Evolutionary conservation across 2,797 vertebrate genomes (phyloP).

Genomic region (Xenentodon cancila): DNA sequence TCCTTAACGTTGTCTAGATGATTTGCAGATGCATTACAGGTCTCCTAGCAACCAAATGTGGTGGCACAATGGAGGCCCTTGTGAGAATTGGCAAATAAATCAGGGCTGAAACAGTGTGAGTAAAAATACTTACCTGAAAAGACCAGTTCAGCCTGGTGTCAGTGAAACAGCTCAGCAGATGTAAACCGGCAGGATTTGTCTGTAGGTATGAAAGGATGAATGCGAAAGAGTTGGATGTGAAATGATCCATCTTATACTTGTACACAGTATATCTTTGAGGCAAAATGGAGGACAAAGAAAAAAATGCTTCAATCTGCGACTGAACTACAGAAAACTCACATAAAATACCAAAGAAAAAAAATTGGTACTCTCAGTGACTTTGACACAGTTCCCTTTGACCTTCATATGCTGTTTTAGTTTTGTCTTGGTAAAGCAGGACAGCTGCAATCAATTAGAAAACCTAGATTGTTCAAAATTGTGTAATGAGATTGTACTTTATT

Average conservation of each 20-base stretch:
- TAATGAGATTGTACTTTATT: constrained; percentile 1
- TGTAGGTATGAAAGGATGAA: too few species aligned
- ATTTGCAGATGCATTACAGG: constrained; percentile 51
- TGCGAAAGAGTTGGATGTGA: background rate
- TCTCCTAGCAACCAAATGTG: constrained; percentile 63
- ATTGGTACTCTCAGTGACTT: background rate
- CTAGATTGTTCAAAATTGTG: background rate
- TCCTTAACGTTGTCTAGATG: constrained; percentile 30
- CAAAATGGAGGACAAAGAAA: too few species aligned
- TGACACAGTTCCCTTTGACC: background rate
- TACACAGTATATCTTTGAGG: too few species aligned
- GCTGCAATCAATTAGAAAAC: background rate
- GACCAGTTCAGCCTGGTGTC: background rate
- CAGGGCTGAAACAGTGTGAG: constrained; percentile 28
- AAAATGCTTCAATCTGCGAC: too few species aligned
- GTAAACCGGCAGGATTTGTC: too few species aligned
- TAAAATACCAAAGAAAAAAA: too few species aligned
- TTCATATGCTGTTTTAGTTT: background rate
- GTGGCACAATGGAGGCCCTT: constrained; percentile 43
- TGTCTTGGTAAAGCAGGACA: background rate
- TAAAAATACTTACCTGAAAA: constrained; percentile 14
- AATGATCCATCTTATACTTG: background rate
- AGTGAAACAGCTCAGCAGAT: constrained; percentile 6
- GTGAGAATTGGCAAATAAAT: constrained; percentile 49
- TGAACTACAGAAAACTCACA: too few species aligned